These are phyloP conservation scores for Tetrapedia diversipes DNA, from an alignment of 2,888 invertebrate species.

Conservation along the genomic window DNA sequence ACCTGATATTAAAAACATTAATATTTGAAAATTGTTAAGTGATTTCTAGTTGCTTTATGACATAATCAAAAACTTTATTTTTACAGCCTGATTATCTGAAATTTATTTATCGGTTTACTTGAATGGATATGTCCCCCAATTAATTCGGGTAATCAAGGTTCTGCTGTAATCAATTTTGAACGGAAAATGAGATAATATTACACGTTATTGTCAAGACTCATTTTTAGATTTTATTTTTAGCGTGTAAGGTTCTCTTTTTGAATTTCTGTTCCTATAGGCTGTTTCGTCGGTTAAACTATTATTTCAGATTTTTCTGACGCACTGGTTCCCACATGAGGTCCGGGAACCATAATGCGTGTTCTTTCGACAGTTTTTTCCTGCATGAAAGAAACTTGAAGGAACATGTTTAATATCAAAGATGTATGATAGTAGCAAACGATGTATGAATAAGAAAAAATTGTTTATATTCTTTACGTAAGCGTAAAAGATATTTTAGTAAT, in stretches of 20 bases:
- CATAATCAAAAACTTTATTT: too few relatives aligned
- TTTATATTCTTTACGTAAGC: not conserved
- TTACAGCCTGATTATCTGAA: too few relatives aligned
- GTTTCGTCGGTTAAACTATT: conserved; percentile 36
- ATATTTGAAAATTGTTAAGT: too few relatives aligned
- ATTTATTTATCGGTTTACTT: too few relatives aligned
- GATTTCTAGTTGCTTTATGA: too few relatives aligned
- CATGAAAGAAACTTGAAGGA: conserved; percentile 6
- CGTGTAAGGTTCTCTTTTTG: not conserved
- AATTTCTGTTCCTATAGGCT: not conserved
- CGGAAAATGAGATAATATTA: too few relatives aligned
- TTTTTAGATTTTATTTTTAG: conserved; percentile 9
- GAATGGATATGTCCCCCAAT: too few relatives aligned
- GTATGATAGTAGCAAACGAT: not conserved
- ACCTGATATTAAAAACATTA: too few relatives aligned
- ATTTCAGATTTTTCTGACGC: conserved; percentile 19
- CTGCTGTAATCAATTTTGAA: too few relatives aligned
- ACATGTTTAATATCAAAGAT: conserved; percentile 24
- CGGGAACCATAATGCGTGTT: conserved; percentile 17
- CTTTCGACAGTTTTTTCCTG: conserved; percentile 24
- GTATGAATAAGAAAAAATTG: not conserved
- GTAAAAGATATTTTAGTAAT: not conserved
- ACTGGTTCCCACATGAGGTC: conserved; percentile 48
- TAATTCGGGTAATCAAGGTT: too few relatives aligned
- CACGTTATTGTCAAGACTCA: too few relatives aligned